phyloP scores from a whole-genome alignment of 2,888 invertebrate species.

The Embidobia sp. region DNA sequence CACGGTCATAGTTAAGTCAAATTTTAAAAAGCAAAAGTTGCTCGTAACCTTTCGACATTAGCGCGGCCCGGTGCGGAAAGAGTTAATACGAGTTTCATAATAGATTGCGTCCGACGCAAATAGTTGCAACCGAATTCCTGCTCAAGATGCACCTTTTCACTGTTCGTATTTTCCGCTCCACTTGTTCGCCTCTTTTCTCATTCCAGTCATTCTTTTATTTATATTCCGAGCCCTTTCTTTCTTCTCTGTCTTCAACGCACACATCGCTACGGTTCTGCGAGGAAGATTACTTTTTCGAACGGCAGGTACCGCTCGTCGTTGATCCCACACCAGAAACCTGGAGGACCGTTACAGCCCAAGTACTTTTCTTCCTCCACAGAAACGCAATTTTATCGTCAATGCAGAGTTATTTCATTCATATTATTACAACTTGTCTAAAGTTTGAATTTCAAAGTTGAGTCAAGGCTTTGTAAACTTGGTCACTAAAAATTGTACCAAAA shows the following conservation, averaged over 20 bases:
- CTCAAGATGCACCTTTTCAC: constrained; percentile 61
- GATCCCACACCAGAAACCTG: constrained; percentile 61
- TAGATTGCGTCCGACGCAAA: constrained; percentile 39
- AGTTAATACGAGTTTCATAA: constrained; percentile 51
- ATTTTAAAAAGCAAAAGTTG: constrained; percentile 2
- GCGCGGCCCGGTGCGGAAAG: constrained; percentile 9
- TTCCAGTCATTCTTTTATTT: constrained; percentile 50
- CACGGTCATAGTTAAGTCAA: constrained; percentile 18
- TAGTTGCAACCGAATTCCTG: constrained; percentile 42
- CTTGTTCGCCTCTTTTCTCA: constrained; percentile 50
- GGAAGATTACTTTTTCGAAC: constrained; percentile 70
- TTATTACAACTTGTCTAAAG: too few relatives aligned
- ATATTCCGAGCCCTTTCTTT: constrained; percentile 58
- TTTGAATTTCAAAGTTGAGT: too few relatives aligned
- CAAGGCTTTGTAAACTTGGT: too few relatives aligned
- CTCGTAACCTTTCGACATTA: neutral
- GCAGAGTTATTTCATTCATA: too few relatives aligned
- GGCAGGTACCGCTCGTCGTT: constrained; percentile 72
- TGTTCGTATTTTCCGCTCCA: constrained; percentile 53
- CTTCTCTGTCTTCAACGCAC: constrained; percentile 50
- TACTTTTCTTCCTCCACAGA: constrained; percentile 72
- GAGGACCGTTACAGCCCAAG: constrained; percentile 72
- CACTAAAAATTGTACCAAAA: too few relatives aligned
- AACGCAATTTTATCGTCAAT: too few relatives aligned
- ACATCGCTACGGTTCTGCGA: constrained; percentile 39